Percentiles rank a stretch among this genome's conserved stretches.
These are phyloP conservation scores for Antennarius striatus DNA, from an alignment of 2,113 vertebrate genomes.

Conservation along the genomic window DNA sequence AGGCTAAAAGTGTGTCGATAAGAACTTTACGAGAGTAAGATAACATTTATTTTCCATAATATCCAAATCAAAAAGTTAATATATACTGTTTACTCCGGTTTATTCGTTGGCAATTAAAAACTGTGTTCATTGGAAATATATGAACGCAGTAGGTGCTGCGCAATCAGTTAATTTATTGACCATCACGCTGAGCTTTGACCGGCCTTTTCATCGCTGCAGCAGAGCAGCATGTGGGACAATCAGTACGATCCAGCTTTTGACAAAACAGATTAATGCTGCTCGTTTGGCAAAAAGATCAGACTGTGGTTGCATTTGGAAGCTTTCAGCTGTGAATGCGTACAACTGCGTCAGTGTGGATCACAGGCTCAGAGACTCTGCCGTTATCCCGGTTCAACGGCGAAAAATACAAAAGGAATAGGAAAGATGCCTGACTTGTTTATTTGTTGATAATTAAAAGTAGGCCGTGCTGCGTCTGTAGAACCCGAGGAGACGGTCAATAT, in stretches of 20 bases:
- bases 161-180: slow-evolving; percentile 42
- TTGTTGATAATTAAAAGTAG: no score
- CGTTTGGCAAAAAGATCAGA: slow-evolving; percentile 55
- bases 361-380: slow-evolving; percentile 2
- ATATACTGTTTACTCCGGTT: slow-evolving; percentile 14
- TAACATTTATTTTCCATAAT: neutral
- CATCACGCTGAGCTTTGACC: slow-evolving; percentile 36
- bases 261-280: slow-evolving; percentile 61
- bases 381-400: neutral
- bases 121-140: slow-evolving; percentile 3
- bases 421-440: neutral
- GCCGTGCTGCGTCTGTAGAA: neutral
- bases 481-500: neutral
- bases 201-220: slow-evolving; percentile 28
- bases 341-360: slow-evolving; percentile 37
- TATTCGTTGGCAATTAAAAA: slow-evolving; percentile 27
- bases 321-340: slow-evolving; percentile 53
- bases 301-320: slow-evolving; percentile 38
- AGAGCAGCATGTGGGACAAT: slow-evolving; percentile 43
- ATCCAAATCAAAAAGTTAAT: slow-evolving; percentile 26
- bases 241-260: slow-evolving; percentile 43
- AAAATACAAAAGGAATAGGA: slow-evolving; percentile 33
- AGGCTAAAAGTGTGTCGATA: neutral
- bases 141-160: slow-evolving; percentile 9
- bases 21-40: slow-evolving; percentile 8